Evolutionary conservation across 1,140 invertebrate genomes (phyloP), one percentile per base, ranked within the genome.

Genomic region (Brachionus angularis): DNA sequence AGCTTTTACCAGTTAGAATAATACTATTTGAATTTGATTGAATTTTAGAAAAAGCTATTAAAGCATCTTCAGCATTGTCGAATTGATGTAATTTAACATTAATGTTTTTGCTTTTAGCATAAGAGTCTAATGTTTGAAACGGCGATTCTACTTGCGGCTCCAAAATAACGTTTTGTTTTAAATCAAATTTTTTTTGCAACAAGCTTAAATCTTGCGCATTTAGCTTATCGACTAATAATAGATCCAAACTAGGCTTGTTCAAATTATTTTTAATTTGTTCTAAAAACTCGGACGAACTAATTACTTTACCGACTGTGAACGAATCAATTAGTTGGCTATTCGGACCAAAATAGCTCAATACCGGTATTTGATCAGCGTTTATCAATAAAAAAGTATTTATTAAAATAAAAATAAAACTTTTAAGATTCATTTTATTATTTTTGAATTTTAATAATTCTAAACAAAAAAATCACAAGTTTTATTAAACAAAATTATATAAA

Each of bases 181-280:
- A 58, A 39, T 58, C 53, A 23, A 42, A 1, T 36, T 58, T 58
- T 5, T 34, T 18, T 1, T 39, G 33, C 14, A 34, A 16, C 23
- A 58, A 58, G 5, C 33, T 33, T 39, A 58, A 58, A 39, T 58
- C 53, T 14, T 58, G 53, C n/a, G 53, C 39, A 36, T 4, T 58
- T 21, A 58, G 18, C 21, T 58, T 36, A 10, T 58, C 33, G 21
- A 58, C 4, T 2, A 58, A 7, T 1, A 58, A 39, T 21, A 58
- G 33, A 23, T 36, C 39, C 16, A 58, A 58, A 39, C 39, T 23
- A n/a, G n/a, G n/a, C 12, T 58, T 16, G n/a, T 42, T 39, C 36
- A 58, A 36, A 4, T 39, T 16, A 0, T 58, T 34, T 58, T 58
- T 58, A 23, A 58, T 23, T 25, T 58, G 33, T 4, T 16, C 23